These are phyloP conservation scores for human (Homo sapiens) DNA, from an alignment of 2,113 vertebrate species.

Conservation along the genomic window GRCh38 chr4:76311501-76312000, in stretches of 20 bases:
- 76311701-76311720: conserved; percentile 29
- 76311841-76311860: not conserved
- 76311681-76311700: not conserved
- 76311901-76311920: not conserved
- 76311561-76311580: not conserved
- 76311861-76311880: fast-evolving
- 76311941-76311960: not conserved
- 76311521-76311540: not conserved
- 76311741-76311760: not conserved
- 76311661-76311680: conserved; percentile 21
- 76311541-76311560: not conserved
- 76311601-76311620: not conserved
- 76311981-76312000: not conserved
- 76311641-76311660: not conserved
- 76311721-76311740: conserved; percentile 18
- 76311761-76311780: not conserved
- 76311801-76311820: not conserved
- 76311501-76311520: not conserved
- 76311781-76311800: not conserved
- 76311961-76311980: not conserved
- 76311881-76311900: not conserved
- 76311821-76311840: not conserved
- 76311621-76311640: not conserved
- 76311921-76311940: not conserved
- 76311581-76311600: not conserved